These are phyloP conservation scores for Drosophila glabriapex DNA, from an alignment of 2,888 invertebrate species.

Conservation along the genomic window DNA sequence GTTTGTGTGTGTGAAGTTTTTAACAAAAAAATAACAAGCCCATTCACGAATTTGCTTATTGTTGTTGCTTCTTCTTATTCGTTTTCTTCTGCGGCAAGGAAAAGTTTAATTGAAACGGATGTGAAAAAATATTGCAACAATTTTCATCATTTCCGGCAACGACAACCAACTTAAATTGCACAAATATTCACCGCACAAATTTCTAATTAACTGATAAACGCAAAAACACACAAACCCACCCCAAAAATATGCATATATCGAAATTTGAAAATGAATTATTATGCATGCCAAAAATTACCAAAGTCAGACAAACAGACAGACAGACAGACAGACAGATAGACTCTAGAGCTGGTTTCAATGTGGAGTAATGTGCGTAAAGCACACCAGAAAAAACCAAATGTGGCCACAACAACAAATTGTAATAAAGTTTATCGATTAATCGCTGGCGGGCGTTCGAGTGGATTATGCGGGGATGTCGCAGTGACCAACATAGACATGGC, in stretches of 20 bases:
- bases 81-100: conserved; percentile 17
- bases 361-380: conserved; percentile 30
- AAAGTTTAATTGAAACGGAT: conserved; percentile 78
- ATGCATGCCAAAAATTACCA: conserved; percentile 40
- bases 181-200: conserved; percentile 38
- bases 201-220: conserved; percentile 77
- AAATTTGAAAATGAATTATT: conserved; percentile 60
- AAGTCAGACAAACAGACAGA: conserved; percentile 23
- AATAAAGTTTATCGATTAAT: conserved; percentile 77
- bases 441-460: conserved; percentile 6
- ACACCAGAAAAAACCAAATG: conserved; percentile 38
- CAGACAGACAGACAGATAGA: conserved; percentile 26
- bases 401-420: conserved; percentile 70
- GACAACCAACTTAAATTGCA: conserved; percentile 50
- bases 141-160: conserved; percentile 61
- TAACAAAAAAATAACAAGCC: conserved; percentile 52
- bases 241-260: conserved; percentile 10
- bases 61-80: conserved; percentile 12
- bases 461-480: conserved; percentile 4
- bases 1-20: conserved; percentile 33
- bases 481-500: conserved; percentile 23
- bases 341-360: conserved; percentile 26
- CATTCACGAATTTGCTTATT: conserved; percentile 47
- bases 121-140: conserved; percentile 49
- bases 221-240: conserved; percentile 5